Base-by-base conservation (phyloP, 2,113 vertebrate species). In the Thymallus thymallus region DNA sequence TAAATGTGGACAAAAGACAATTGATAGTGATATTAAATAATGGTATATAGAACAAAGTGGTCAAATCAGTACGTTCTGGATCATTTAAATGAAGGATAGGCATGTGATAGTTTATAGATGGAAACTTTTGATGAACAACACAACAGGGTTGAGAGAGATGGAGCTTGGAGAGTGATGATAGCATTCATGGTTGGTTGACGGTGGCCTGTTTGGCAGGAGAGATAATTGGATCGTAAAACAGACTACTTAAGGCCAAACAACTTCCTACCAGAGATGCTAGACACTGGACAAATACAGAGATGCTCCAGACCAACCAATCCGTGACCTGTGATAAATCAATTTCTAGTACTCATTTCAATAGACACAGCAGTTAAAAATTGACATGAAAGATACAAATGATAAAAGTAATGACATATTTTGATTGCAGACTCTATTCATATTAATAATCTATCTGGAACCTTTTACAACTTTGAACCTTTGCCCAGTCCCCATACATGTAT, bases 61-160 rank as follows among this genome's bases (percentile, higher is more conserved):
- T 41, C 35, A 41, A 64, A 64, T 64, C 26, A 30, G 62, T 16
- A 29, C 26, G 16, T 23, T 23, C 58, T 61, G 18, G 64, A 18
- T 41, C 9, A 2, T 41, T 41, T 41, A 10, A 2, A 10, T 41
- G 9, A 9, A 41, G 2, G 35, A 41, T 41, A 10, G 35, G 16
- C 64, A 35, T 26, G n/a, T 10, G 5, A 75, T 29, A 20, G 69
- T 72, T 29, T 45, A 62, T 61, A 62, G 68, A 80, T 32, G 64
- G 23, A 67, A 67, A 41, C 48, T 63, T 80, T 14, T 74, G 67
- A 81, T 86, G 75, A 85, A 62, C 23, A 32, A 55, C 73, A 20
- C 10, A 68, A 32, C 67, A 64, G 69, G 14, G 35, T 10, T 41
- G 35, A 41, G 35, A 41, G 35, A 9, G 9, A 41, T 10, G 35